phyloP scores from a whole-genome alignment of 2,113 vertebrate species.

The Petrocephalus zakoni region DNA sequence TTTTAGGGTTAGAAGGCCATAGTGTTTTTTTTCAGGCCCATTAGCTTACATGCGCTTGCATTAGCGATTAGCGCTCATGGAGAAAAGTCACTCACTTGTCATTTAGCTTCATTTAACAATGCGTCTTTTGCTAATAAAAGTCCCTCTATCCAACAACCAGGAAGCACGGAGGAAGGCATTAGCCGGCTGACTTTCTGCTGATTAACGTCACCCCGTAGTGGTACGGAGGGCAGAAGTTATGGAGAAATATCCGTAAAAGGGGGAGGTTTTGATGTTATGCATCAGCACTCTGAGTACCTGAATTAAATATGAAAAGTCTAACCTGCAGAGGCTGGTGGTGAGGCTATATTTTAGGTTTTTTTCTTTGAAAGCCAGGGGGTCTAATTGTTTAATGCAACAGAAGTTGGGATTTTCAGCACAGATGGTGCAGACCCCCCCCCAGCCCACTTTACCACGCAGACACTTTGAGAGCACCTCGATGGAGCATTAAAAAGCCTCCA shows the following conservation, averaged over 20 bases:
- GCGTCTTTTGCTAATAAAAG: slow-evolving; percentile 58
- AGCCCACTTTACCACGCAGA: not conserved
- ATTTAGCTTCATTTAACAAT: slow-evolving; percentile 64
- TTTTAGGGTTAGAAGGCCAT: slow-evolving; percentile 67
- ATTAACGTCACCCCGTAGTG: slow-evolving; percentile 28
- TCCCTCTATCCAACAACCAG: slow-evolving; percentile 37
- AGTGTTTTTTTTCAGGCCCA: slow-evolving; percentile 65
- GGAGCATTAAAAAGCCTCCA: slow-evolving; percentile 13
- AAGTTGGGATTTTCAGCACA: slow-evolving; percentile 30
- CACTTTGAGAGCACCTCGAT: slow-evolving; percentile 41
- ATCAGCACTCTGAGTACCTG: slow-evolving; percentile 62
- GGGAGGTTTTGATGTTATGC: slow-evolving; percentile 41
- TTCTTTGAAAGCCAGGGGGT: slow-evolving; percentile 58
- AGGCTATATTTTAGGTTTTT: slow-evolving; percentile 56
- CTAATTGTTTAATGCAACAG: slow-evolving; percentile 66
- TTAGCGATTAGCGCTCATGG: slow-evolving; percentile 58
- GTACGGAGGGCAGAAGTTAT: slow-evolving; percentile 34
- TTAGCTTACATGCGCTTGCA: slow-evolving; percentile 62
- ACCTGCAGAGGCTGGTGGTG: slow-evolving; percentile 46
- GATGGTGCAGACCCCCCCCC: slow-evolving; percentile 20
- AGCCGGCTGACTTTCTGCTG: slow-evolving; percentile 32
- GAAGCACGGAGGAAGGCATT: slow-evolving; percentile 19
- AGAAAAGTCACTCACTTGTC: slow-evolving; percentile 61
- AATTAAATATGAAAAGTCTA: slow-evolving; percentile 70
- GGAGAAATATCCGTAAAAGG: slow-evolving; percentile 33